Evolutionary conservation across 2,113 vertebrate species (phyloP).

Genomic region (rabbit (Oryctolagus cuniculus)): mOryCun1.1 NC_091435.1:109211001-109211500

Average conservation of each 20-base stretch:
- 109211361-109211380: neutral
- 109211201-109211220: neutral
- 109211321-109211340: neutral
- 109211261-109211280: neutral
- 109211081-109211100: neutral
- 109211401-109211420: neutral
- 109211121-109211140: accelerated
- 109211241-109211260: neutral
- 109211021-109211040: neutral
- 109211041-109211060: neutral
- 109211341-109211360: neutral
- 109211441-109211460: neutral
- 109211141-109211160: neutral
- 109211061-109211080: neutral
- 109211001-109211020: accelerated
- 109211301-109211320: neutral
- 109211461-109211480: neutral
- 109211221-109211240: neutral
- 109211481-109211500: too few species aligned
- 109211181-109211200: neutral
- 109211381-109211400: neutral
- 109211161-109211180: neutral
- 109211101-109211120: neutral
- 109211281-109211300: neutral
- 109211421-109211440: neutral